Base-by-base conservation (phyloP, 1,140 invertebrate species). In the Aphis craccivora region DNA sequence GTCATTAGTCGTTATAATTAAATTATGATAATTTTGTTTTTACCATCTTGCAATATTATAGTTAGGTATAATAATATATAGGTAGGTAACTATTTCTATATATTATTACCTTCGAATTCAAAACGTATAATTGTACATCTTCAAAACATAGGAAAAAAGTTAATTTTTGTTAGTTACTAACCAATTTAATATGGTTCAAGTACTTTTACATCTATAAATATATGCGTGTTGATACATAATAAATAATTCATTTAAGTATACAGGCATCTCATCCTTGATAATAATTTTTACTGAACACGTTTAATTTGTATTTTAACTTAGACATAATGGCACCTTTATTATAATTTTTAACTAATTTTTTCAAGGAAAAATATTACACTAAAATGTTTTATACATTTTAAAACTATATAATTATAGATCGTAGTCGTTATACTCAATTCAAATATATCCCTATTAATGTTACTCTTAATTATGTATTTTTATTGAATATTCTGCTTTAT, bases 211-310 rank as follows among this genome's bases (percentile, higher is more conserved):
- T 87, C 5, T n/a, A 43, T 14, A 25, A 43, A 84, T 8, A 25
- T 60, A 76, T 14, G 7, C n/a, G n/a, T 40, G 6, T 30, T 35
- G 30, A 48, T 45, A 86, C 25, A 45, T 30, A 86, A 18, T 48
- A 87, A 23, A 87, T n/a, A 87, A 87, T 87, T 87, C 30, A 87
- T 87, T 86, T 45, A 87, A 87, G 25, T 6, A 43, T 43, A 43
- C 22, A 84, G 37, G 23, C 3, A 43, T 37, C 83, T 18, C 5
- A n/a, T 43, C 35, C 37, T 48, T 48, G n/a, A 45, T 18, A 20
- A 48, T 87, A 22, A n/a, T 87, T 48, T 35, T 48, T 87, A 35
- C 45, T 48, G 18, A n/a, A 86, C 14, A 30, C 5, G 20, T 45
- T 87, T 87, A 18, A 45, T 87, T 45, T 30, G 23, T 30, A 45